Conservation (phyloP, 2,888 invertebrate genomes). For the Globia sparganii region DNA sequence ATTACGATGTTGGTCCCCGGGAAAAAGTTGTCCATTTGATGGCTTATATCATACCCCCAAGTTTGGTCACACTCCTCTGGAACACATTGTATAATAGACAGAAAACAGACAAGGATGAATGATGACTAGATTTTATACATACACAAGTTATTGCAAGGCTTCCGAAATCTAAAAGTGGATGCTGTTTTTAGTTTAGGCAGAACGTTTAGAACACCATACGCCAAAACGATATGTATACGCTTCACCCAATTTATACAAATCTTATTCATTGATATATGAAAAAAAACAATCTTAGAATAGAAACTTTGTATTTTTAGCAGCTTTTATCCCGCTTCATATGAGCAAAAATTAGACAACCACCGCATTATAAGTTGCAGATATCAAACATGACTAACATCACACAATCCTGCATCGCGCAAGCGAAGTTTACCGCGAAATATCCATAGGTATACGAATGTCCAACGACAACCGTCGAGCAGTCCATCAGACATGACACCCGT, state of each 20-base stretch:
- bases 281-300: not conserved
- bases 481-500: not conserved
- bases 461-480: not conserved
- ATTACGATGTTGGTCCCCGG: too few species aligned
- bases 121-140: constrained; percentile 12
- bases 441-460: not conserved
- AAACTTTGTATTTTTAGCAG: constrained; percentile 5
- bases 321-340: not conserved
- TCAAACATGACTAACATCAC: not conserved
- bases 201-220: not conserved
- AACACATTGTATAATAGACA: not conserved
- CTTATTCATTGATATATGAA: not conserved
- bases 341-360: not conserved
- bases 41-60: too few species aligned
- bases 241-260: not conserved
- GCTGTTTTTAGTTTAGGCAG: constrained; percentile 24
- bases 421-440: not conserved
- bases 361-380: not conserved
- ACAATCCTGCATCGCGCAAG: not conserved
- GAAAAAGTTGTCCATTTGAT: too few species aligned
- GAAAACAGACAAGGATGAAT: constrained; percentile 13
- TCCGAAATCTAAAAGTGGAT: constrained; percentile 18
- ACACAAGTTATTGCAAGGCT: constrained; percentile 17
- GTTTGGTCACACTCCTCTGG: too few species aligned
- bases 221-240: not conserved